These are phyloP conservation scores for Thyatira batis DNA, from an alignment of 2,888 invertebrate genomes.

Conservation along the genomic window DNA sequence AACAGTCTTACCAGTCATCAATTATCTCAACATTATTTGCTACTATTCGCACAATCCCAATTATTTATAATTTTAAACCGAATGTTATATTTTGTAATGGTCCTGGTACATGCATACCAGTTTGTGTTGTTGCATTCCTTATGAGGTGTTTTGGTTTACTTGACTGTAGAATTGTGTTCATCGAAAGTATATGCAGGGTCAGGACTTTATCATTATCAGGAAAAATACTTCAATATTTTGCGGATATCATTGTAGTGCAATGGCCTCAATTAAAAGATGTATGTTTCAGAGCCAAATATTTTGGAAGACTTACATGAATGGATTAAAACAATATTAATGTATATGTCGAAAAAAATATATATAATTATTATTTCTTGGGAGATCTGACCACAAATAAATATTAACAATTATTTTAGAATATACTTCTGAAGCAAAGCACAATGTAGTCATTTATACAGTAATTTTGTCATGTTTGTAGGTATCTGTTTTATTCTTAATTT, in stretches of 20 bases:
- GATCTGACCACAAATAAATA: conserved; percentile 43
- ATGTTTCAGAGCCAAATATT: conserved; percentile 87
- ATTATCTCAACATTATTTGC: conserved; percentile 90
- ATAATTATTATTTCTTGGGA: conserved; percentile 52
- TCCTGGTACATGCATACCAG: conserved; percentile 97
- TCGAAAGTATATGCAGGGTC: conserved; percentile 98
- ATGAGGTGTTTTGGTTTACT: conserved; percentile 86
- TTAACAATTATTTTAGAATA: conserved; percentile 26
- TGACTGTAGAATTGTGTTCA: conserved; percentile 90
- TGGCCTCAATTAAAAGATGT: conserved; percentile 90
- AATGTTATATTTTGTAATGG: conserved; percentile 95
- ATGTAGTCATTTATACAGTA: too few relatives aligned
- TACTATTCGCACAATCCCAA: conserved; percentile 85
- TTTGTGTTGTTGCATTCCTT: conserved; percentile 90
- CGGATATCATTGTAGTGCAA: conserved; percentile 94
- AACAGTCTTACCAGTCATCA: conserved; percentile 91
- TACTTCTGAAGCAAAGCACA: too few relatives aligned
- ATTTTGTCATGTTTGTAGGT: too few relatives aligned
- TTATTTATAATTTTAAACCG: conserved; percentile 87
- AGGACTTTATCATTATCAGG: conserved; percentile 94
- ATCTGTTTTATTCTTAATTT: too few relatives aligned
- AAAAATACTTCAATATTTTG: conserved; percentile 90
- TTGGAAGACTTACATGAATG: conserved; percentile 86
- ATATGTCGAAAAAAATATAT: conserved; percentile 50
- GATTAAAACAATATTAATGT: conserved; percentile 25